Base-by-base conservation (phyloP, 2,797 vertebrate species). In the Sebastolobus altivelis region DNA sequence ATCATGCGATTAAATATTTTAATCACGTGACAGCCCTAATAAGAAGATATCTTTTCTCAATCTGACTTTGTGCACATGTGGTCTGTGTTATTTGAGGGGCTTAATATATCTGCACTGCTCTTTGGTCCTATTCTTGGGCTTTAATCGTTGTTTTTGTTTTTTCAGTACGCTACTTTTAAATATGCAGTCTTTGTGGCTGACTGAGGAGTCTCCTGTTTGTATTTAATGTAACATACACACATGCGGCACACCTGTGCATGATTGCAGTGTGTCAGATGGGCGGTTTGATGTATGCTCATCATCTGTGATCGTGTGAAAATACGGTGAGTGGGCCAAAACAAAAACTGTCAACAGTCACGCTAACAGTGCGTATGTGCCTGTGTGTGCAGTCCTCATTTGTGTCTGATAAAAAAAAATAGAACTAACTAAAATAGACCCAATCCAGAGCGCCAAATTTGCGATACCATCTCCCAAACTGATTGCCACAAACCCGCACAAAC, bases 221-320 rank as follows among this genome's bases (percentile, higher is more conserved):
- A 55, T n/a, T n/a, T 13, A 56, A 20, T 43, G 20, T 33, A 11
- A 65, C 49, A 52, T n/a, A 71, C 4, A 75, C 29, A 71, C n/a
- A 61, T 56, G 37, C 8, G 3, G 12, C 35, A 54, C 49, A 79
- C 13, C 56, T 61, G 35, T 59, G 37, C 11, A 13, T 62, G 56
- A 74, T 63, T 49, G 65, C 29, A 3, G 11, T 7, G 10, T 54
- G 73, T 75, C 72, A 72, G 27, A 75, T 35, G 60, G 40, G 33
- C 33, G 40, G 59, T 71, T 70, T 61, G 58, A 68, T 76, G 22
- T 38, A 52, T 63, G 54, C 22, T 72, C 22, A 27, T 61, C 49
- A 81, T 77, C 68, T 65, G 67, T 61, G 73, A 75, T 63, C 6
- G 9, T 67, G 68, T 69, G 56, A 75, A 72, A 38, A 52, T 40